A percentile compares a stretch with the other conserved stretches of the same genome.
These are phyloP conservation scores for Phlogophora meticulosa DNA, from an alignment of 2,888 invertebrate species.

Conservation along the genomic window DNA sequence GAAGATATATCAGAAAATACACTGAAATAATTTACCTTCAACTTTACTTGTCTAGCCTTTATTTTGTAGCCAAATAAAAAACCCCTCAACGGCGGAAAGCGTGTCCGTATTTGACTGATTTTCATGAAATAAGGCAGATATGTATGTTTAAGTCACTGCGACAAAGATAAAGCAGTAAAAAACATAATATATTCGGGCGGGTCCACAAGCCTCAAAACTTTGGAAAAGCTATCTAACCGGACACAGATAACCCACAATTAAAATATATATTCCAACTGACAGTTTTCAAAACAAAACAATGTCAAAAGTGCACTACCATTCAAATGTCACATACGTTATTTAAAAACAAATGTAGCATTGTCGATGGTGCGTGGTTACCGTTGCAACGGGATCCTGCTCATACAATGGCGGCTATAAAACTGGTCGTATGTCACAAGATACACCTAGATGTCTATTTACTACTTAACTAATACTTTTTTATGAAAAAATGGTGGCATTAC, in stretches of 20 bases:
- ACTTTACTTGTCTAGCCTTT: no score
- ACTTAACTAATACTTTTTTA: neutral
- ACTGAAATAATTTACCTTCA: no score
- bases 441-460: constrained; percentile 19
- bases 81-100: no score
- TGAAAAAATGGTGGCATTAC: no score
- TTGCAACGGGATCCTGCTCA: constrained; percentile 40
- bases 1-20: no score
- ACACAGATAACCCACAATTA: neutral
- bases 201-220: neutral
- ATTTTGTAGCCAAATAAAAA: no score
- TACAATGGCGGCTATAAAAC: constrained; percentile 53
- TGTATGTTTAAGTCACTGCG: no score
- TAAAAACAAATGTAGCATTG: constrained; percentile 40
- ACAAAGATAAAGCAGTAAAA: no score
- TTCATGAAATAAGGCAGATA: neutral
- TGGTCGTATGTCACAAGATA: constrained; percentile 27
- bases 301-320: constrained; percentile 39
- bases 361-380: constrained; percentile 32
- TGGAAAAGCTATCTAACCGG: neutral
- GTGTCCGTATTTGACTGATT: neutral
- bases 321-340: constrained; percentile 29
- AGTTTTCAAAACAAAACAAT: constrained; percentile 24
- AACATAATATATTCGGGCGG: neutral
- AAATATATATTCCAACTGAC: constrained; percentile 3